Conservation (phyloP, 35 echinoderm and acorn worm species). For the Ptychodera flava region DNA sequence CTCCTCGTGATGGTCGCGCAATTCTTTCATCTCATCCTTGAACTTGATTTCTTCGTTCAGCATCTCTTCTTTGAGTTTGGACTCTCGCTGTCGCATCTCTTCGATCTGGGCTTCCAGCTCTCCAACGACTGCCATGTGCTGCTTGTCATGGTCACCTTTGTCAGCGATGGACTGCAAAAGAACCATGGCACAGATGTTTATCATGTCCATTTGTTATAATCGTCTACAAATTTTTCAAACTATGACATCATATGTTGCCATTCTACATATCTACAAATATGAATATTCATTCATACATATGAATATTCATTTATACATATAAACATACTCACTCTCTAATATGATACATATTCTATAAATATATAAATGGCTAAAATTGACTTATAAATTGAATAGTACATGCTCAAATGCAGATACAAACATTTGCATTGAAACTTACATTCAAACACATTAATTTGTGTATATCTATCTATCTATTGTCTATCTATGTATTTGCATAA, state of each 20-base stretch:
- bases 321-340: no score
- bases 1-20: constrained; percentile 36
- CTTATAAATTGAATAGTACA: no score
- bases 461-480: no score
- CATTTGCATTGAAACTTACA: no score
- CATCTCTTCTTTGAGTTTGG: background rate
- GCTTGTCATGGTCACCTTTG: constrained; percentile 63
- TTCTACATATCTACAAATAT: background rate
- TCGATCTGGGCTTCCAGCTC: constrained; percentile 41
- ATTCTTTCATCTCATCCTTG: background rate
- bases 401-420: no score
- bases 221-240: background rate
- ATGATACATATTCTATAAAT: no score
- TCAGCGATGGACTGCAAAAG: constrained; percentile 65
- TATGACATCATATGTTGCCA: background rate
- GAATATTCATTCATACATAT: background rate
- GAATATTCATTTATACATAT: no score
- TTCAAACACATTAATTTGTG: no score
- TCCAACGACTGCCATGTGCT: constrained; percentile 38
- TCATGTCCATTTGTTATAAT: background rate
- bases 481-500: no score
- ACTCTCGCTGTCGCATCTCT: constrained; percentile 25
- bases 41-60: background rate
- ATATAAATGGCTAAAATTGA: no score
- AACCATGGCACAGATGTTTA: background rate